Conservation (phyloP, 2,113 vertebrate genomes). For the Chrysochloris asiatica region DNA sequence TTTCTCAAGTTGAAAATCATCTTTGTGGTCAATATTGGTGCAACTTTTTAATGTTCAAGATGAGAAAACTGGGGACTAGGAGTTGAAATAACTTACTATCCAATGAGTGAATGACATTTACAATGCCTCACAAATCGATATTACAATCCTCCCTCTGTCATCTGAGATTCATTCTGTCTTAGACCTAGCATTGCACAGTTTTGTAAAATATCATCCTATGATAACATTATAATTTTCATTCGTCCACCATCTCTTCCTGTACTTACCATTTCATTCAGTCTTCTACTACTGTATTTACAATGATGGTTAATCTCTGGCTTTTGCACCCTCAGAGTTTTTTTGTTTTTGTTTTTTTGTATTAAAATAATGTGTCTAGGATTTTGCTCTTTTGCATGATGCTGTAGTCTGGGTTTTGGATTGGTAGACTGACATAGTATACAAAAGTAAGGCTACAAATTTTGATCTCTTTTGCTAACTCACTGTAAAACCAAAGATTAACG, state of each 20-base stretch:
- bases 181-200: background rate
- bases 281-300: background rate
- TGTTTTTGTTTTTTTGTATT: background rate
- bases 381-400: background rate
- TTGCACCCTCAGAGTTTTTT: too few species aligned
- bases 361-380: background rate
- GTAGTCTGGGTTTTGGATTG: background rate
- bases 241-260: background rate
- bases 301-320: background rate
- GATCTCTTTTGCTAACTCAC: background rate
- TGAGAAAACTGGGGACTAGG: background rate
- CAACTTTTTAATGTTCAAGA: background rate
- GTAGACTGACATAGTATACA: background rate
- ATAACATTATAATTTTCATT: background rate
- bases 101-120: conserved; percentile 8
- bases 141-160: background rate
- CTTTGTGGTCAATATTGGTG: background rate
- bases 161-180: background rate
- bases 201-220: background rate
- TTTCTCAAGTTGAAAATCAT: background rate
- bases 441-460: background rate
- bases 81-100: background rate
- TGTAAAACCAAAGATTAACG: background rate
- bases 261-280: background rate
- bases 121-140: background rate